Percentiles rank a stretch among this genome's conserved stretches.
phyloP scores from a whole-genome alignment of 2,888 invertebrate genomes.

The Agrilus biguttatus region DNA sequence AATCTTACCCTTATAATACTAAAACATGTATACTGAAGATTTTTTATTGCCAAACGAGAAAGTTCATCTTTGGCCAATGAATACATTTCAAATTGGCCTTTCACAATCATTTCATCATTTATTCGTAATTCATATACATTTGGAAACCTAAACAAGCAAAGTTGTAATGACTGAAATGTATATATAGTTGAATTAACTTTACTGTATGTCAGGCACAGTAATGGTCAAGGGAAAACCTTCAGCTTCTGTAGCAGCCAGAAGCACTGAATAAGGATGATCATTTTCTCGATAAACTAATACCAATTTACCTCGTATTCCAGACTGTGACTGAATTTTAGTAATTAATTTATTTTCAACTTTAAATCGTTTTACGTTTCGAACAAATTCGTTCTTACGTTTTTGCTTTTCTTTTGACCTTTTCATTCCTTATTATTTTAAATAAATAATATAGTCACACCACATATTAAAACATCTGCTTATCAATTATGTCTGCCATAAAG shows the following conservation, averaged over 20 bases:
- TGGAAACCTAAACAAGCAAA: neutral
- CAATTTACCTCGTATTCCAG: slow-evolving; percentile 3
- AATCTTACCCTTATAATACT: slow-evolving; percentile 5
- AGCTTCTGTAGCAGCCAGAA: slow-evolving; percentile 1
- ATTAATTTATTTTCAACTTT: slow-evolving; percentile 1
- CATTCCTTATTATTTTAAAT: too few species aligned
- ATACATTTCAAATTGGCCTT: neutral
- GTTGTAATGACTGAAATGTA: neutral
- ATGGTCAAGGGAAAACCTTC: neutral
- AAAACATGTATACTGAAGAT: slow-evolving; percentile 6
- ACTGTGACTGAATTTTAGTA: slow-evolving; percentile 1
- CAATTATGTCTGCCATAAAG: too few species aligned
- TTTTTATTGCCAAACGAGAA: slow-evolving; percentile 3
- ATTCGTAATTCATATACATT: slow-evolving; percentile 1
- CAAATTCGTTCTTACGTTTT: too few species aligned
- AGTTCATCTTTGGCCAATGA: slow-evolving; percentile 2
- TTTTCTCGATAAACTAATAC: slow-evolving; percentile 1
- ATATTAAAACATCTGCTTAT: too few species aligned
- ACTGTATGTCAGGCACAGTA: neutral
- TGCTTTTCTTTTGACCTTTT: too few species aligned
- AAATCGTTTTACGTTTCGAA: too few species aligned
- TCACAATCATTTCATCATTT: slow-evolving; percentile 3
- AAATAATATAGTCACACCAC: too few species aligned
- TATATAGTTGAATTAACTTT: neutral
- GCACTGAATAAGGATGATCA: neutral